These are phyloP conservation scores for Liolophura sinensis DNA, from an alignment of 1,140 invertebrate genomes.

Conservation along the genomic window DNA sequence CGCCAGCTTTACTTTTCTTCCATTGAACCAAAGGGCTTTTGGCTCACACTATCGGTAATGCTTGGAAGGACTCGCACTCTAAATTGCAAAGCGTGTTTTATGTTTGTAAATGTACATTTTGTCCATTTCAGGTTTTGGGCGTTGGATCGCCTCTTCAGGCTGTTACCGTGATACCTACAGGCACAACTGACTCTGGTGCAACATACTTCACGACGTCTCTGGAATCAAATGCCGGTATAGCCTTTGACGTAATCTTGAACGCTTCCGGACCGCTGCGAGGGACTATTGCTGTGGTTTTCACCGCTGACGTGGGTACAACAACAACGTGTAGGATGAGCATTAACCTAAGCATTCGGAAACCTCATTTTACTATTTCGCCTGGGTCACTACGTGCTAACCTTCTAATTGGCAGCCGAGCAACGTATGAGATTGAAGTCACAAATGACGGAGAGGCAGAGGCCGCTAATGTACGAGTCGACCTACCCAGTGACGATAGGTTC, in stretches of 20 bases:
- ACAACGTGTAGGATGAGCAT: constrained; percentile 9
- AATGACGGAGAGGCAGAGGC: constrained; percentile 20
- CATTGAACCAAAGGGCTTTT: too few species aligned
- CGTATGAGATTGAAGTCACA: constrained; percentile 19
- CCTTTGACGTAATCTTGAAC: constrained; percentile 10
- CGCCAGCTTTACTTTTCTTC: too few species aligned
- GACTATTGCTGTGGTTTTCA: constrained; percentile 11
- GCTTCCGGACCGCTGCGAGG: constrained; percentile 10
- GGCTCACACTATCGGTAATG: too few species aligned
- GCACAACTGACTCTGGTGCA: neutral
- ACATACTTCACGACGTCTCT: neutral
- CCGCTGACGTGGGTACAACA: constrained; percentile 4
- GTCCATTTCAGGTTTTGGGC: too few species aligned
- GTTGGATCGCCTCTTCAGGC: too few species aligned
- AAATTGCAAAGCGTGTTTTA: too few species aligned
- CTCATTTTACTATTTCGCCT: constrained; percentile 8
- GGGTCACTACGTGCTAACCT: constrained; percentile 5
- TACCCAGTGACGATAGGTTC: constrained; percentile 17
- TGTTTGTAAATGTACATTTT: too few species aligned
- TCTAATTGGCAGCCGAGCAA: constrained; percentile 1
- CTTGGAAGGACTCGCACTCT: too few species aligned
- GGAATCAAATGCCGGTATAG: neutral
- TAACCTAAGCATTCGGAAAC: constrained; percentile 9
- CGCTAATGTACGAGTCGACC: constrained; percentile 12
- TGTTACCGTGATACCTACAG: too few species aligned